Base-by-base conservation (phyloP, 2,888 invertebrate species). In the Itoplectis maculator region DNA sequence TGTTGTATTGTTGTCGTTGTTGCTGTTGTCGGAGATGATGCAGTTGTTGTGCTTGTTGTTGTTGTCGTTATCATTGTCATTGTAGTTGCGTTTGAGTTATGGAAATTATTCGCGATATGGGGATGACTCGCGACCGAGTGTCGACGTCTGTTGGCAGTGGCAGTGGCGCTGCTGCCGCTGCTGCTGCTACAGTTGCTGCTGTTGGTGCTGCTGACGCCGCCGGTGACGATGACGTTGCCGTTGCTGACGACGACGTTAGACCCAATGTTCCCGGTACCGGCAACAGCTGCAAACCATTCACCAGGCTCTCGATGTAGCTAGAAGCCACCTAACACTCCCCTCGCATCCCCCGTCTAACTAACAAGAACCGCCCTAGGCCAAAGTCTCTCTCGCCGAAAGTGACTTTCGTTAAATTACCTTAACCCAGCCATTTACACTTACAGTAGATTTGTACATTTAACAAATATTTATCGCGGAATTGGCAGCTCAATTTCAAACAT, bases 101-200 rank as follows among this genome's bases (percentile, higher is more conserved):
- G 91, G 91, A 92, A 89, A 91, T 92, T 91, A 89, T 91, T 92
- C 89, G 88, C 87, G 89, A 89, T 88, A 88, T 91, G 91, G 88
- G 92, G 91, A 89, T 92, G 92, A 90, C 91, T 92, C 85, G 92
- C 92, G 88, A 92, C 91, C 89, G 92, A 92, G 88, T 92, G 92
- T 87, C 92, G 92, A 86, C 92, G 92, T 86, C 92, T 91, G 89
- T 90, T 90, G 81, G 91, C 88, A 87, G 88, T 88, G 88, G 88
- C 89, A 88, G 87, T 88, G 89, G 89, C 18, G 56, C 56, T 63
- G 51, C 9, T 20, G 61, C 47, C 45, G 74, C 23, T 37, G 65
- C 15, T 65, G 65, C 18, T 74, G 63, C n/a, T 47, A n/a, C n/a
- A n/a, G n/a, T n/a, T n/a, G 56, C 56, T 63, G 51, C 9, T 20